phyloP scores from a whole-genome alignment of 2,113 vertebrate genomes.

The Campylomormyrus tamandua region DNA sequence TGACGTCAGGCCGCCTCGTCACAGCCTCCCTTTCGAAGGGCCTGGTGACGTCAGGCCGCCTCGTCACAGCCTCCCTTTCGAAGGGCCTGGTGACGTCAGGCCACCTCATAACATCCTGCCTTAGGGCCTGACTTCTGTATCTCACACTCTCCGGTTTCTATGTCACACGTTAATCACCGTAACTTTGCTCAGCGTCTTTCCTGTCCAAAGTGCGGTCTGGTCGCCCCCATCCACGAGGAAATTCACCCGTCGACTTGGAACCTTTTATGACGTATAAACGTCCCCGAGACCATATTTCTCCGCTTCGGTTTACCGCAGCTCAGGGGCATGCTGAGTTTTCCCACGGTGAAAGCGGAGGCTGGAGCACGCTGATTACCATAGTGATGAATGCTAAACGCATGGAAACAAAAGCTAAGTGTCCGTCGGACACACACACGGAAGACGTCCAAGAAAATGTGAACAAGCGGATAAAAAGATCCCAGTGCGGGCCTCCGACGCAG shows the following conservation, averaged over 20 bases:
- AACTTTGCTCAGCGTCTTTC: not conserved
- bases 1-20: not conserved
- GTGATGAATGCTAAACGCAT: not conserved
- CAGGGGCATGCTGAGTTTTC: not conserved
- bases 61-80: not conserved
- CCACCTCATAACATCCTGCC: not conserved
- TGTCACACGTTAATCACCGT: not conserved
- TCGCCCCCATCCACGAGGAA: not conserved
- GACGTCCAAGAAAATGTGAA: not conserved
- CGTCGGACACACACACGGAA: not conserved
- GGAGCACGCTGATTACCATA: slow-evolving; percentile 6
- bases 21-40: not conserved
- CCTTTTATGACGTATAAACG: not conserved
- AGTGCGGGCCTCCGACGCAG: not conserved
- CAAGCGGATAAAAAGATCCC: not conserved
- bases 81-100: not conserved
- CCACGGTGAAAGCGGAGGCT: not conserved
- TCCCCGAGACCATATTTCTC: not conserved
- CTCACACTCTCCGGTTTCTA: not conserved
- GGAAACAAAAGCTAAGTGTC: not conserved
- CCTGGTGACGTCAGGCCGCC: not conserved
- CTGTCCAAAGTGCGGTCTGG: not conserved
- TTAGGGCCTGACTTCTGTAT: not conserved
- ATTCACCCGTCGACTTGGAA: not conserved
- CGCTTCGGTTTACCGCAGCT: not conserved